Percentiles rank a stretch among this genome's conserved stretches.
phyloP scores from a whole-genome alignment of 2,888 invertebrate genomes.

The Horisme vitalbata region DNA sequence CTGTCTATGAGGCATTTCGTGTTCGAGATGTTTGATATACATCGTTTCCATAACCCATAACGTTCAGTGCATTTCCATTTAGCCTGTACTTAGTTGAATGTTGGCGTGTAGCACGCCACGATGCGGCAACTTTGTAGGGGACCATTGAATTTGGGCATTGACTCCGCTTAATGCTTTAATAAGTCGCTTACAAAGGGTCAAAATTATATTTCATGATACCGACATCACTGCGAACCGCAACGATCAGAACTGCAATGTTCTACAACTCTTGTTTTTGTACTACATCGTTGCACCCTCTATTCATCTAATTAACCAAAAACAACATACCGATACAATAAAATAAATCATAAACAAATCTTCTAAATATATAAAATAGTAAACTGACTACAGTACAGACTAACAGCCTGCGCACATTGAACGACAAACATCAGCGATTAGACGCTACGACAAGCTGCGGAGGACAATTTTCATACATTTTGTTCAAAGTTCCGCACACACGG shows the following conservation, averaged over 20 bases:
- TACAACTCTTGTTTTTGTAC: no score
- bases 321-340: no score
- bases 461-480: no score
- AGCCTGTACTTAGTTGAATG: slow-evolving; percentile 31
- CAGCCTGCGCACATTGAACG: no score
- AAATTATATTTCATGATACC: slow-evolving; percentile 12
- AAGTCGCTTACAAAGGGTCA: slow-evolving; percentile 4
- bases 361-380: no score
- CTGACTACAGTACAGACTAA: no score
- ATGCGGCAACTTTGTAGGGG: slow-evolving; percentile 45
- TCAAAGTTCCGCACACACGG: no score
- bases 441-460: no score
- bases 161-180: slow-evolving; percentile 32
- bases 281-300: no score
- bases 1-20: slow-evolving; percentile 22
- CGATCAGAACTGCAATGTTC: neutral
- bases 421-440: no score
- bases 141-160: slow-evolving; percentile 42
- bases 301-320: no score
- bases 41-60: slow-evolving; percentile 30
- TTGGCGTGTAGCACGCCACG: slow-evolving; percentile 60
- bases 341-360: no score
- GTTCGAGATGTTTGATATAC: slow-evolving; percentile 19
- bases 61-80: slow-evolving; percentile 35
- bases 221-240: neutral